phyloP scores from a whole-genome alignment of 1,140 invertebrate genomes.

The Panulirus ornatus region DNA sequence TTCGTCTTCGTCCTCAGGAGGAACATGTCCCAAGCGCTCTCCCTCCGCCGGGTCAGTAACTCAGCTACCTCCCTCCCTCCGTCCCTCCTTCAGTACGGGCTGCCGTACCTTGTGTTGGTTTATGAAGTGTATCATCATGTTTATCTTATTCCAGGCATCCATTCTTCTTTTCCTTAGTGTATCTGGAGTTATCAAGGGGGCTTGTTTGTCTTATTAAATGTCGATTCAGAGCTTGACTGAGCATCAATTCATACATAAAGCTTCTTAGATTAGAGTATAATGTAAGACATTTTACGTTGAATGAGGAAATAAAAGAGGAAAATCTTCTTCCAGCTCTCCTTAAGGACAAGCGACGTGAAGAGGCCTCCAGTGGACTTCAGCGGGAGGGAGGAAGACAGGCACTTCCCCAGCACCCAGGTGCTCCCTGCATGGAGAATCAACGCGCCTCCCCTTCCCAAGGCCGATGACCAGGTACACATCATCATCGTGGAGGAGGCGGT shows the following conservation, averaged over 20 bases:
- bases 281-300: background rate
- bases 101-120: no score
- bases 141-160: no score
- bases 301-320: background rate
- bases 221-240: background rate
- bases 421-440: background rate
- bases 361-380: background rate
- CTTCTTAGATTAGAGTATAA: background rate
- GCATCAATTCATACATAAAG: background rate
- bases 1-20: slow-evolving; percentile 77
- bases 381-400: no score
- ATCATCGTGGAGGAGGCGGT: slow-evolving; percentile 43
- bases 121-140: no score
- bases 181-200: background rate
- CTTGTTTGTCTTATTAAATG: background rate
- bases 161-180: background rate
- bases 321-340: slow-evolving; percentile 26
- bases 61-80: no score
- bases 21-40: slow-evolving; percentile 75
- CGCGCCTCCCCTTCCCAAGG: background rate
- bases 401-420: background rate
- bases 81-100: no score
- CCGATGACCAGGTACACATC: background rate
- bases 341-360: slow-evolving; percentile 29
- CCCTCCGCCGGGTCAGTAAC: slow-evolving; percentile 72